phyloP scores from a whole-genome alignment of 2,888 invertebrate genomes.

The Flexamia atlantica region DNA sequence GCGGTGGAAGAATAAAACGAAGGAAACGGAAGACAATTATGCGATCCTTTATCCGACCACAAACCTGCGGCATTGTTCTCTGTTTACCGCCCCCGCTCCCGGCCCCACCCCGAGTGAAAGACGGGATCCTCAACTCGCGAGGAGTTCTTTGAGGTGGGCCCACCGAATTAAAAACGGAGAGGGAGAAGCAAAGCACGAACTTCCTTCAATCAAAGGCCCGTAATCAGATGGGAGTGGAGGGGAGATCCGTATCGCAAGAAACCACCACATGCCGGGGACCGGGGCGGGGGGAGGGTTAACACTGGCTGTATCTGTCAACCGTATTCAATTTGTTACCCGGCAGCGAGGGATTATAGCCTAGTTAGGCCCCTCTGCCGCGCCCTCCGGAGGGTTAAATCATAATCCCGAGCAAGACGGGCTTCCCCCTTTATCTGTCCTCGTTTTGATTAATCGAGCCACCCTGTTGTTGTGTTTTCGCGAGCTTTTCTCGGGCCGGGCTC shows the following conservation, averaged over 20 bases:
- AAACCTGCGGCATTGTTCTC: constrained; percentile 33
- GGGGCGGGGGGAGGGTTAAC: constrained; percentile 11
- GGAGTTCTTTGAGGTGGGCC: constrained; percentile 39
- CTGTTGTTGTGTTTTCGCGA: not conserved
- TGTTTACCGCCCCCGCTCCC: constrained; percentile 28
- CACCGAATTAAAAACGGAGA: constrained; percentile 29
- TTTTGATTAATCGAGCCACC: constrained; percentile 44
- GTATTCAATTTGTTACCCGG: constrained; percentile 56
- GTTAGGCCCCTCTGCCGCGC: constrained; percentile 34
- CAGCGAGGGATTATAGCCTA: constrained; percentile 49
- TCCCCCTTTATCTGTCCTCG: constrained; percentile 6
- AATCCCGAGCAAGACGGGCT: constrained; percentile 46
- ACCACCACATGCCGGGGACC: constrained; percentile 41
- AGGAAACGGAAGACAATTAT: constrained; percentile 42
- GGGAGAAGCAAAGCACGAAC: constrained; percentile 15
- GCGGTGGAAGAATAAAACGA: constrained; percentile 16
- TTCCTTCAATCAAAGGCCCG: constrained; percentile 53
- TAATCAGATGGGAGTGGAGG: constrained; percentile 43
- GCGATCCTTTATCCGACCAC: constrained; percentile 46
- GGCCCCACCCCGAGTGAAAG: not conserved
- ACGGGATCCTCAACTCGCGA: constrained; percentile 36
- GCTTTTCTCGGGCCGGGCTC: not conserved
- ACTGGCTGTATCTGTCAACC: constrained; percentile 55
- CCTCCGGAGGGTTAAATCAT: constrained; percentile 51
- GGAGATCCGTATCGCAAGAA: constrained; percentile 31